Evolutionary conservation across 2,888 invertebrate species (phyloP), one percentile per base, ranked within the genome.

Genomic region (Pyralis farinalis): DNA sequence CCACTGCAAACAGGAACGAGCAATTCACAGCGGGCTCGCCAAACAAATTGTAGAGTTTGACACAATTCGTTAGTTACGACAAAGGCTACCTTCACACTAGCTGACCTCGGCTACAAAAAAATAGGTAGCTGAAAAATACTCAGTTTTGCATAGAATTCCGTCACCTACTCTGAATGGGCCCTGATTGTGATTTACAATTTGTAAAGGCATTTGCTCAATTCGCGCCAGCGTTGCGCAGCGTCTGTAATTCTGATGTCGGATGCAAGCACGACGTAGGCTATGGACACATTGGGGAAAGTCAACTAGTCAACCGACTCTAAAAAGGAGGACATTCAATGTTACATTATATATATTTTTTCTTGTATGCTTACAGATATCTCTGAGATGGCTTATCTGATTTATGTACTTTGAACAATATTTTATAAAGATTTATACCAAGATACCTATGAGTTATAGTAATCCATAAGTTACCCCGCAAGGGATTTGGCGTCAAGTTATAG

Each of bases 181-280:
- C 63, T 73, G 74, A 76, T 76, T 74, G 75, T 68, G 64, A 60
- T 54, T 58, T 55, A 54, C 63, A 63, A 70, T 71, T 71, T 71
- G 69, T 60, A 53, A 64, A 62, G 55, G 63, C 63, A 71, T 72
- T 71, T 65, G 62, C 53, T 49, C 68, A 53, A 67, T 71, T 70
- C 71, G 62, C 44, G 45, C 48, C 58, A 11, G 33, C 47, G 51
- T 53, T 50, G 43, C 58, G 52, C 55, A 60, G 59, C 55, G 56
- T 57, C 50, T 57, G 67, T 63, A 62, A 64, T 65, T 65, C 58
- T 52, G 46, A 55, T 50, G 40, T 52, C 43, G 50, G 48, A 55
- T 63, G 55, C 53, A 53, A 53, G 47, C 51, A 9, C 16, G 8
- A 12, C 9, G 1, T 16, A 39, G 9, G 39, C 27, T 39, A 32